Conservation (phyloP, 1,140 invertebrate genomes). For the Diabrotica undecimpunctata region DNA sequence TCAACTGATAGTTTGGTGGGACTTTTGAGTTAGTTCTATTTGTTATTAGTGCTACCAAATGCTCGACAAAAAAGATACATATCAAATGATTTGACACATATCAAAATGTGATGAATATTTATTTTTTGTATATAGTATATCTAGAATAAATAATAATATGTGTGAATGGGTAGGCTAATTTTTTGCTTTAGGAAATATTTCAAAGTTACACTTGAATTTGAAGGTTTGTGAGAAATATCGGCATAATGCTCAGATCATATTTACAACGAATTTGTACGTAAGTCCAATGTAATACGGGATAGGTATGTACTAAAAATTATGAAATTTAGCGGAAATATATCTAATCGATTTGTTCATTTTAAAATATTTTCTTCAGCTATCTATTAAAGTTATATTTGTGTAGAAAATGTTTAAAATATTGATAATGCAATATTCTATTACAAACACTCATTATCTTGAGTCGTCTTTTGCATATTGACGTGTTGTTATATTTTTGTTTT, state of each 20-base stretch:
- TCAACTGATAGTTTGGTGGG: no score
- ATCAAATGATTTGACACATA: constrained; percentile 33
- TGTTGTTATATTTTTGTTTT: no score
- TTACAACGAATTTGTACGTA: not conserved
- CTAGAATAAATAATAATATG: constrained; percentile 8
- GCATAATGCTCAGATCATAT: not conserved
- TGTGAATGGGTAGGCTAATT: constrained; percentile 14
- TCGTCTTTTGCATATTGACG: no score
- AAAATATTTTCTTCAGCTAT: no score
- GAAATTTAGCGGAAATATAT: no score
- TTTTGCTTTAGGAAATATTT: not conserved
- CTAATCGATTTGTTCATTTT: no score
- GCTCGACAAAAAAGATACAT: constrained; percentile 24
- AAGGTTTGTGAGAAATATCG: not conserved
- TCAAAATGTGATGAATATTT: constrained; percentile 33
- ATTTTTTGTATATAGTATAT: constrained; percentile 23
- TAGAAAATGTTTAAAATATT: no score
- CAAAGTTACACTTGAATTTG: not conserved
- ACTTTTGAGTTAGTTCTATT: not conserved
- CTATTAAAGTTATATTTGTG: no score
- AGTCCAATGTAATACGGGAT: no score
- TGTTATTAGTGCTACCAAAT: constrained; percentile 10
- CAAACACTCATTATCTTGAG: no score
- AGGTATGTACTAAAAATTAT: no score
- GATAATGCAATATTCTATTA: no score